Evolutionary conservation across 2,888 invertebrate species (phyloP).

Genomic region (Labia minor): DNA sequence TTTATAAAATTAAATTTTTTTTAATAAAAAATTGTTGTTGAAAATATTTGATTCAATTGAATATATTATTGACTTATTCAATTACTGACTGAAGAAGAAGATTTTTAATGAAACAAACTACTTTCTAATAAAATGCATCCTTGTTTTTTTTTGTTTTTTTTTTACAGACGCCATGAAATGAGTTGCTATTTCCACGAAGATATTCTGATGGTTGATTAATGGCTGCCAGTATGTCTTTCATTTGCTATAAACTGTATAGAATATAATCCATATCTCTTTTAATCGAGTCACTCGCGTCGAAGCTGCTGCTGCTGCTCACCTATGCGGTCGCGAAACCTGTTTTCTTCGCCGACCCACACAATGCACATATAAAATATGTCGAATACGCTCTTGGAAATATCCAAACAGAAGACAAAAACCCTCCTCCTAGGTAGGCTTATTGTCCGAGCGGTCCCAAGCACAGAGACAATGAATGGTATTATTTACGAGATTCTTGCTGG

Average conservation of each 20-base stretch:
- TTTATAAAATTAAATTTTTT: too few relatives aligned
- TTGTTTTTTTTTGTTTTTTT: too few relatives aligned
- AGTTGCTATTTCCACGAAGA: too few relatives aligned
- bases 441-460: background rate
- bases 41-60: too few relatives aligned
- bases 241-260: background rate
- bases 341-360: background rate
- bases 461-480: background rate
- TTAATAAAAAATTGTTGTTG: too few relatives aligned
- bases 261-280: background rate
- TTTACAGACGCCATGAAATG: too few relatives aligned
- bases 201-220: background rate
- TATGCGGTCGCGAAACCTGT: conserved; percentile 1
- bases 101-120: too few relatives aligned
- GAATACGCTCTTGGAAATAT: conserved; percentile 5
- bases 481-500: conserved; percentile 8
- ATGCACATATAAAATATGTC: conserved; percentile 1
- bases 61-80: too few relatives aligned
- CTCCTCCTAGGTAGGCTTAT: background rate
- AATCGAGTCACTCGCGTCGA: background rate
- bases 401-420: conserved; percentile 13
- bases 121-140: too few relatives aligned
- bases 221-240: background rate
- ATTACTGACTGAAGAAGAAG: too few relatives aligned
- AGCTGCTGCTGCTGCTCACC: background rate